A percentile compares a stretch with the other conserved stretches of the same genome.
Conservation (phyloP, 2,888 invertebrate species). For the Cryptosula pallasiana region DNA sequence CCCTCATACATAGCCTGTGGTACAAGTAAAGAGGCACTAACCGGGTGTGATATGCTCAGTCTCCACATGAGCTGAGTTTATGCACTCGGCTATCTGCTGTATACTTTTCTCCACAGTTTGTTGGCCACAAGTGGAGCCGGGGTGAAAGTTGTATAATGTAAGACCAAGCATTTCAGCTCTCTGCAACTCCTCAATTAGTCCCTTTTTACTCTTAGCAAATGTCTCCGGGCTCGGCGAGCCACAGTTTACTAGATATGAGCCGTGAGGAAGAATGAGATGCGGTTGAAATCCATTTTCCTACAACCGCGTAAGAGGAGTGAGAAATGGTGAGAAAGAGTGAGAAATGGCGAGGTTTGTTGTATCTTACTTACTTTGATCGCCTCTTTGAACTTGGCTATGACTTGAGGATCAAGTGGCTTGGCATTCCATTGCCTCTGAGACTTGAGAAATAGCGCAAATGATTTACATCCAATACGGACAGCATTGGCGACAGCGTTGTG, state of each 20-base stretch:
- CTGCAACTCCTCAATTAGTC: conserved; percentile 54
- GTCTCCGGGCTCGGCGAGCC: conserved; percentile 53
- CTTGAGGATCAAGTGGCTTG: conserved; percentile 44
- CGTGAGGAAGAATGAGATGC: conserved; percentile 45
- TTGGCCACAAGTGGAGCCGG: conserved; percentile 51
- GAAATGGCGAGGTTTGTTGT: no score
- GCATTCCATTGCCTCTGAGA: conserved; percentile 47
- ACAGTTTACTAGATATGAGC: conserved; percentile 56
- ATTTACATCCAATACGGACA: conserved; percentile 42
- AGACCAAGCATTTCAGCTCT: conserved; percentile 55
- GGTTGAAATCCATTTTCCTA: conserved; percentile 47
- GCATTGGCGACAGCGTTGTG: conserved; percentile 50
- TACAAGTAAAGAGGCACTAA: no score
- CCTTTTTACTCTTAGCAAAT: conserved; percentile 49
- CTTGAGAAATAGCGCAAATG: conserved; percentile 52
- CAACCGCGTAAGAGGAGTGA: no score
- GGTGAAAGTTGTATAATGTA: conserved; percentile 56
- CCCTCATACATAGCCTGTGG: no score
- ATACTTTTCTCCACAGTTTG: conserved; percentile 43
- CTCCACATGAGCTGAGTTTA: conserved; percentile 45
- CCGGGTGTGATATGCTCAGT: conserved; percentile 43
- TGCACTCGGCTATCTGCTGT: conserved; percentile 47
- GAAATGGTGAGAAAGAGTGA: background rate
- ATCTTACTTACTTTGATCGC: conserved; percentile 35
- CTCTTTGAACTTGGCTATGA: conserved; percentile 42